Conservation (phyloP, 1,140 invertebrate genomes). For the Drosophila nikananu region DNA sequence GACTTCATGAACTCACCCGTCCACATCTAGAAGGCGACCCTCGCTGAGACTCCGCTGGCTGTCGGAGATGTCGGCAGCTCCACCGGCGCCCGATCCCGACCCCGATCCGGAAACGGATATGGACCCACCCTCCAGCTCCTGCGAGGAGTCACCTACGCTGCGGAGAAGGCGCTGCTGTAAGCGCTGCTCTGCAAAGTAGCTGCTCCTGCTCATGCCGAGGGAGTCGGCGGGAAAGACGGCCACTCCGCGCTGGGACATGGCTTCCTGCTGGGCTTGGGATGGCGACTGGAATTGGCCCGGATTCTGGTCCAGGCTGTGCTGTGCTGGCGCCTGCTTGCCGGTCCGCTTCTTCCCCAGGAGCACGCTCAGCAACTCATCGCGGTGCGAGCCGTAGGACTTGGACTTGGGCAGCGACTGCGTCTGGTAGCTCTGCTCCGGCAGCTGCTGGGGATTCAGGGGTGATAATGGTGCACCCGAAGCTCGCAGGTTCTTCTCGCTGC, state of each 20-base stretch:
- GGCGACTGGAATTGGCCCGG: slow-evolving; percentile 26
- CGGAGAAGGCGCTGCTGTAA: slow-evolving; percentile 64
- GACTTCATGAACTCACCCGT: slow-evolving; percentile 61
- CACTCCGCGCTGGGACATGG: slow-evolving; percentile 74
- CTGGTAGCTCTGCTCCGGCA: slow-evolving; percentile 69
- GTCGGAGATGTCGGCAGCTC: slow-evolving; percentile 71
- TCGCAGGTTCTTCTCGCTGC: slow-evolving; percentile 81
- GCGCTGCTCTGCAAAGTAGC: slow-evolving; percentile 59
- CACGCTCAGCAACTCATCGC: slow-evolving; percentile 74
- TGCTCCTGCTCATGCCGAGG: slow-evolving; percentile 61
- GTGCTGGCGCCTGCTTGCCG: slow-evolving; percentile 44
- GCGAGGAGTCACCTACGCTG: slow-evolving; percentile 77
- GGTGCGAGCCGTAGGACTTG: slow-evolving; percentile 73
- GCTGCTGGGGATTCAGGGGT: slow-evolving; percentile 63
- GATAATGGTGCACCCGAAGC: slow-evolving; percentile 63
- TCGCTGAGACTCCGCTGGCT: slow-evolving; percentile 84
- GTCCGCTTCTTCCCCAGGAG: slow-evolving; percentile 68
- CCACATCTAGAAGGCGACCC: slow-evolving; percentile 75
- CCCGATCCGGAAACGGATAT: slow-evolving; percentile 33
- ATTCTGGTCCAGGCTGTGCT: slow-evolving; percentile 24
- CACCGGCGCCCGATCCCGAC: slow-evolving; percentile 28
- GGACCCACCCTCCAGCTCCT: slow-evolving; percentile 57
- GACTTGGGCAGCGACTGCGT: slow-evolving; percentile 81
- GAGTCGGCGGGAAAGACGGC: slow-evolving; percentile 71
- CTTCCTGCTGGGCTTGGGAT: slow-evolving; percentile 35